Evolutionary conservation across 2,113 vertebrate species (phyloP), one percentile per base, ranked within the genome.

Genomic region (Uria lomvia): DNA sequence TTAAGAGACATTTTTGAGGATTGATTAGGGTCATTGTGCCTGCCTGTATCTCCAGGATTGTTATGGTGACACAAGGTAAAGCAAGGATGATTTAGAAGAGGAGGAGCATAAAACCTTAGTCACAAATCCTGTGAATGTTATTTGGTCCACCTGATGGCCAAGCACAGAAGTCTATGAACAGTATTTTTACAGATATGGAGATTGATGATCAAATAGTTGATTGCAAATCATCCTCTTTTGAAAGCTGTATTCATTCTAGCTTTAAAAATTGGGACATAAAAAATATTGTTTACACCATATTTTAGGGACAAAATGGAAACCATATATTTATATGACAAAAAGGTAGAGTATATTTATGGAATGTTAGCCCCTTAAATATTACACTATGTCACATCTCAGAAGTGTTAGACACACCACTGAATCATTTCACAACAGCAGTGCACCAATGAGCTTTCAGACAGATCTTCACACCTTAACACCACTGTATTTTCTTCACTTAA

Each of bases 151-250:
- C 11, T 56, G 21, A 75, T 36, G 23, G 30, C 52, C 82, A 86
- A 78, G 21, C 20, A 84, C 80, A 90, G 18, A 80, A 90, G 4
- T 20, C 26, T 84, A 13, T 67, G 56, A 75, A 86, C 40, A 65
- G 75, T 40, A 18, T 84, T 93, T 95, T 72, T 86, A 63, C 58
- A 75, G 60, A 84, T 75, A 74, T 15, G 52, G 38, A 83, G 34
- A 77, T 32, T 72, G 34, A 81, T 80, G 59, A 83, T 93, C 47
- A 77, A 93, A 80, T 2, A 50, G 50, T 16, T 73, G 47, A 67
- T 77, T 74, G 58, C 21, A 94, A 94, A 97, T 94, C 90, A 86
- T 81, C 43, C 12, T 50, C 42, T 90, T 79, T 68, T 93, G 96
- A 94, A 96, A 93, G 52, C 10, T 82, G 24, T 45, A 66, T 70